Percentiles rank a stretch among this genome's conserved stretches.
phyloP scores from a whole-genome alignment of 2,113 vertebrate genomes.

The Forbesichthys papilliferus region DNA sequence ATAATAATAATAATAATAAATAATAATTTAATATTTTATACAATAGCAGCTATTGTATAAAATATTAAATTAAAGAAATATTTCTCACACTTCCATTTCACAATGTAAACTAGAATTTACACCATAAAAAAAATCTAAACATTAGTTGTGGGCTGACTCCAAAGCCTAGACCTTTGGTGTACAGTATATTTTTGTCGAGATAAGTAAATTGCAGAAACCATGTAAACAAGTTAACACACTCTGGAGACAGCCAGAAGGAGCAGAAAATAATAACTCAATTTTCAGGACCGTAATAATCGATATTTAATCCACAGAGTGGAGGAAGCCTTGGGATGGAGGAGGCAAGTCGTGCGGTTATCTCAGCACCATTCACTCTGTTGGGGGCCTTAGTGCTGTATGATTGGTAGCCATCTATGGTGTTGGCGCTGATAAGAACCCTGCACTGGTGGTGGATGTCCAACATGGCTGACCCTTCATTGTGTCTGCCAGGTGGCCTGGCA shows the following conservation, averaged over 20 bases:
- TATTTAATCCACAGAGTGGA: slow-evolving; percentile 75
- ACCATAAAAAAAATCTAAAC: no score
- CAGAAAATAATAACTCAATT: slow-evolving; percentile 65
- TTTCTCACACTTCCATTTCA: no score
- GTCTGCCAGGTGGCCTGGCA: slow-evolving; percentile 77
- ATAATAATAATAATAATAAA: no score
- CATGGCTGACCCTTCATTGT: slow-evolving; percentile 79
- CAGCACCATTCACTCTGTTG: slow-evolving; percentile 77
- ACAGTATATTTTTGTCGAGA: no score
- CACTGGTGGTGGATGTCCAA: slow-evolving; percentile 62
- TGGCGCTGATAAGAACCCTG: slow-evolving; percentile 73
- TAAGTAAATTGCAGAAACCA: no score
- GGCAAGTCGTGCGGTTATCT: slow-evolving; percentile 81
- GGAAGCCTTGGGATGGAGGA: slow-evolving; percentile 61
- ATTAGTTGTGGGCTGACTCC: no score
- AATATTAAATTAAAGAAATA: no score
- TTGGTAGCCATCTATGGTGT: slow-evolving; percentile 81
- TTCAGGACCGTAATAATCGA: slow-evolving; percentile 68
- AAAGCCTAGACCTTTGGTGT: no score
- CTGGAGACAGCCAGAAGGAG: neutral
- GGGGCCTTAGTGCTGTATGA: slow-evolving; percentile 78
- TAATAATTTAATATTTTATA: no score
- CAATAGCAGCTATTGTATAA: no score
- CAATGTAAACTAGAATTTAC: no score
- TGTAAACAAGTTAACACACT: no score